These are phyloP conservation scores for Platerodrilus igneus DNA, from an alignment of 2,888 invertebrate species.

Conservation along the genomic window DNA sequence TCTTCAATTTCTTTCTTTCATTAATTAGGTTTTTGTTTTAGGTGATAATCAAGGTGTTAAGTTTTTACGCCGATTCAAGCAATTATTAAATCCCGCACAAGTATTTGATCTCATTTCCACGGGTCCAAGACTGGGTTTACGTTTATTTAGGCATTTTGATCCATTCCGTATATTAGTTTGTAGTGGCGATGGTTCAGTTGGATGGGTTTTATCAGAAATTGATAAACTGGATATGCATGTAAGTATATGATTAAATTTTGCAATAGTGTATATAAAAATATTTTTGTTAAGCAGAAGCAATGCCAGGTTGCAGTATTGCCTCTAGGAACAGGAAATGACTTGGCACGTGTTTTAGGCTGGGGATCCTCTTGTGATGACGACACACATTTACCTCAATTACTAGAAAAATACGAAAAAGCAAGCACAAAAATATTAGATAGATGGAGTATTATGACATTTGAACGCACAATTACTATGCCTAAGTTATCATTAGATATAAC, in stretches of 20 bases:
- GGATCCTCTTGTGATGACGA: constrained; percentile 95
- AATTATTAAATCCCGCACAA: constrained; percentile 93
- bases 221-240: constrained; percentile 94
- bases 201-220: constrained; percentile 96
- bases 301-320: constrained; percentile 94
- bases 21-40: constrained; percentile 35
- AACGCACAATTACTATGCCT: constrained; percentile 64
- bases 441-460: constrained; percentile 95
- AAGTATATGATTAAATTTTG: constrained; percentile 46
- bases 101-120: constrained; percentile 93
- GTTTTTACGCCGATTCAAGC: constrained; percentile 90
- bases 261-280: background rate
- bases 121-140: constrained; percentile 76
- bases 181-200: constrained; percentile 96
- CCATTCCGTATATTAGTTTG: constrained; percentile 94
- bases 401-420: constrained; percentile 94
- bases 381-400: constrained; percentile 82
- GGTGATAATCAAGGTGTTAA: constrained; percentile 98
- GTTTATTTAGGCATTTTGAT: constrained; percentile 91
- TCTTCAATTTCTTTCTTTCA: background rate
- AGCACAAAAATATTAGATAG: constrained; percentile 96
- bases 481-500: constrained; percentile 45
- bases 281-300: constrained; percentile 61
- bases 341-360: constrained; percentile 94
- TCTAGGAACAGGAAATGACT: constrained; percentile 93